phyloP scores from a whole-genome alignment of 2,113 vertebrate genomes.

The Mastomys coucha region DNA sequence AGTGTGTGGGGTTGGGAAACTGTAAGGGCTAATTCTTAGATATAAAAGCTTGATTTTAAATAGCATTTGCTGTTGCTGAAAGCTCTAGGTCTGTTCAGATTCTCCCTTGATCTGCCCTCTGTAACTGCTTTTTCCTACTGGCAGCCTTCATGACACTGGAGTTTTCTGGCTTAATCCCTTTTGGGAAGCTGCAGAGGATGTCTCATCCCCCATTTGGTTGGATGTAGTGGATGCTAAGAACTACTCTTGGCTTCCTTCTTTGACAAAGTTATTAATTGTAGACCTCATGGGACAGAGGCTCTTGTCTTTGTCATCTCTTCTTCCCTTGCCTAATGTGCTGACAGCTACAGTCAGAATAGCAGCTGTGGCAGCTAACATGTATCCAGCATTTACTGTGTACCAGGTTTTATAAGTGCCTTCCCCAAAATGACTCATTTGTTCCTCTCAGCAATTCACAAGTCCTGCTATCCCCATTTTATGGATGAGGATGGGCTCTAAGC shows the following conservation, averaged over 20 bases:
- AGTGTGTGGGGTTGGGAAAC: not conserved
- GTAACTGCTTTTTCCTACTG: not conserved
- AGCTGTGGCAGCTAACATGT: not conserved
- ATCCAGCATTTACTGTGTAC: not conserved
- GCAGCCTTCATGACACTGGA: conserved; percentile 18
- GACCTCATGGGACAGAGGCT: not conserved
- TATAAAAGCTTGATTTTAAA: conserved; percentile 46
- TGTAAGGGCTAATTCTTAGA: conserved; percentile 28
- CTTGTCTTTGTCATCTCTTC: not conserved
- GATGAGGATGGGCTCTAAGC: conserved; percentile 2
- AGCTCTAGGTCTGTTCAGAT: conserved; percentile 40
- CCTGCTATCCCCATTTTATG: not conserved
- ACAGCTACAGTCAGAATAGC: not conserved
- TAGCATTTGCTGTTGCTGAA: conserved; percentile 40
- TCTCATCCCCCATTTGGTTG: not conserved
- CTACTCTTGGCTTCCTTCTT: conserved; percentile 7
- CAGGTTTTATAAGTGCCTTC: not conserved
- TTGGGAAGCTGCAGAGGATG: not conserved
- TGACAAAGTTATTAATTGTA: not conserved
- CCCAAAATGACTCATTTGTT: conserved; percentile 38
- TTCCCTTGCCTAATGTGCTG: not conserved
- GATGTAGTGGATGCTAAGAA: not conserved
- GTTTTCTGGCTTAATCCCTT: not conserved
- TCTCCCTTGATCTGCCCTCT: not conserved
- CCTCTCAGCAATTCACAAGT: conserved; percentile 29